These are phyloP conservation scores for Odontamblyopus lacepedii DNA, from an alignment of 2,797 vertebrate genomes.

Conservation along the genomic window DNA sequence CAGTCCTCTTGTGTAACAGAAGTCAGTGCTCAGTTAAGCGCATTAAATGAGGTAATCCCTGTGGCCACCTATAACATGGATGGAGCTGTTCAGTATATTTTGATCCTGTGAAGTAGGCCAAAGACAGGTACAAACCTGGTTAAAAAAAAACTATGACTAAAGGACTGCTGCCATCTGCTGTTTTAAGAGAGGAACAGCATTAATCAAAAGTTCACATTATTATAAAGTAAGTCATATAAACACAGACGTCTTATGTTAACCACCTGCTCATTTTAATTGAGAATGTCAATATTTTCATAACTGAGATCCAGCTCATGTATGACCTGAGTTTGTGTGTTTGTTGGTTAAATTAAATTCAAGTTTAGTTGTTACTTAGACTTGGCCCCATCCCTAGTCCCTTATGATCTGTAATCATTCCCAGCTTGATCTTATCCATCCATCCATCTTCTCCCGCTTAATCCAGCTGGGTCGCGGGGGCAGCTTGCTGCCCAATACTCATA, in stretches of 20 bases:
- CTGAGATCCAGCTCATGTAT: background rate
- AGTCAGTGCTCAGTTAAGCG: background rate
- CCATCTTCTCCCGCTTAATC: too few relatives aligned
- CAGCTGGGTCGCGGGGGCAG: too few relatives aligned
- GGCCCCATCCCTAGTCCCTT: too few relatives aligned
- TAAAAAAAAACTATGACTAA: slow-evolving; percentile 1
- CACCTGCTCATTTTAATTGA: too few relatives aligned
- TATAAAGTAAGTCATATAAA: background rate
- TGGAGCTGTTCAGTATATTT: slow-evolving; percentile 25
- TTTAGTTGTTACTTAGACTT: background rate
- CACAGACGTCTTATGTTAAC: background rate
- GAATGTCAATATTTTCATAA: too few relatives aligned
- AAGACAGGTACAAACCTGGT: slow-evolving; percentile 21
- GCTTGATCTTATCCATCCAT: background rate
- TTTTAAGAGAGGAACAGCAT: background rate
- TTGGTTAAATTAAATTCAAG: too few relatives aligned
- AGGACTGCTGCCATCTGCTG: slow-evolving; percentile 63
- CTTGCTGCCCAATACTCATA: too few relatives aligned
- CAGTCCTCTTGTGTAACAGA: background rate
- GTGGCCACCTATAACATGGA: slow-evolving; percentile 23
- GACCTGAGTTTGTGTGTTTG: too few relatives aligned
- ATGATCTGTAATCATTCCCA: background rate
- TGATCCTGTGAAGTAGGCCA: slow-evolving; percentile 44
- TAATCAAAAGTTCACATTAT: background rate
- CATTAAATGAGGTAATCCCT: background rate